Conservation (phyloP, 2,797 vertebrate species). For the Sebastes wilsoni region DNA sequence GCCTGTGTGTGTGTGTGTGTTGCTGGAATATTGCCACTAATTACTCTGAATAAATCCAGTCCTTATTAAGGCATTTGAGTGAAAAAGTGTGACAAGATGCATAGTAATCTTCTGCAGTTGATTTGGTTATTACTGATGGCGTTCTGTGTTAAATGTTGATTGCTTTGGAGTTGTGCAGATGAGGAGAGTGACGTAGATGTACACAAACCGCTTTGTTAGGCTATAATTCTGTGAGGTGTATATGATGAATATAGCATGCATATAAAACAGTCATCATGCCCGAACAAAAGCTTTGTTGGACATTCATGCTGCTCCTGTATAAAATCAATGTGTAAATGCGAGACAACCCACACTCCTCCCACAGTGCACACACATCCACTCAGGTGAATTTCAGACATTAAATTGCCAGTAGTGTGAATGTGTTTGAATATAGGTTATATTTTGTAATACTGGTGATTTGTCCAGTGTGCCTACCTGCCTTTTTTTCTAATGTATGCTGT, state of each 20-base stretch:
- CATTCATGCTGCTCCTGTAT: not conserved
- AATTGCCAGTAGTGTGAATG: not conserved
- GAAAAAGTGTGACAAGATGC: constrained; percentile 54
- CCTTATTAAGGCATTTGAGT: constrained; percentile 57
- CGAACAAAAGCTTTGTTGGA: constrained; percentile 5
- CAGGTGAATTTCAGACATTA: not conserved
- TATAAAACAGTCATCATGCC: not conserved
- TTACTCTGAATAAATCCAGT: constrained; percentile 60
- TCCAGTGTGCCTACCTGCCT: not conserved
- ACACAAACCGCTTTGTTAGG: not conserved
- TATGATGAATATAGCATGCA: not conserved
- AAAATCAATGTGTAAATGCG: constrained; percentile 4
- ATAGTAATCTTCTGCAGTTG: constrained; percentile 42
- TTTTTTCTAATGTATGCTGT: not conserved
- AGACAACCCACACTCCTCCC: not conserved
- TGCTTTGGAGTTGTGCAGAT: constrained; percentile 10
- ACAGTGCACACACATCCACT: not conserved
- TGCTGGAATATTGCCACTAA: constrained; percentile 55
- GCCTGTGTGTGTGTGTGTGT: constrained; percentile 18
- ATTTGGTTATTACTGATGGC: constrained; percentile 33
- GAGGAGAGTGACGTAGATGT: not conserved
- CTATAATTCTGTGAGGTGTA: not conserved
- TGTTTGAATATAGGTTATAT: not conserved
- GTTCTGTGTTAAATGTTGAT: constrained; percentile 4
- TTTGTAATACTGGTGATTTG: not conserved